Percentiles rank a stretch among this genome's conserved stretches.
phyloP scores from a whole-genome alignment of 2,888 invertebrate species.

The Drosophila peninsularis region DNA sequence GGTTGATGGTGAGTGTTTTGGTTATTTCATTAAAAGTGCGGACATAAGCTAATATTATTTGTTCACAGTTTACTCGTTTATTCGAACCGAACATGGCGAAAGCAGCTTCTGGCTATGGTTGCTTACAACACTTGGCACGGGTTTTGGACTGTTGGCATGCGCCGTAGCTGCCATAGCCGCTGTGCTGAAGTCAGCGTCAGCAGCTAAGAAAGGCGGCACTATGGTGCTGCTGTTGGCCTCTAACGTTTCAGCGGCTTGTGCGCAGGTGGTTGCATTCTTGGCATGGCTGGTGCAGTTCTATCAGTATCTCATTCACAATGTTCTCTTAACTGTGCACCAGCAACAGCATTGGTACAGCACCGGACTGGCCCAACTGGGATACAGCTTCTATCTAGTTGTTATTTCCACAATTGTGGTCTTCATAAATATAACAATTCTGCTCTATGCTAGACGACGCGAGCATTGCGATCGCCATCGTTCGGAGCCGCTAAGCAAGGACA shows the following conservation, averaged over 20 bases:
- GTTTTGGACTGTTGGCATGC: conserved; percentile 83
- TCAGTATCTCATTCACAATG: conserved; percentile 91
- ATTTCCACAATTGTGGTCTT: conserved; percentile 82
- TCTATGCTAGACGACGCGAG: conserved; percentile 81
- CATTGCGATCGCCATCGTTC: conserved; percentile 73
- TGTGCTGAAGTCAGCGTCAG: conserved; percentile 84
- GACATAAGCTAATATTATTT: background rate
- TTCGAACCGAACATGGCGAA: conserved; percentile 81
- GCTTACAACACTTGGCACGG: conserved; percentile 83
- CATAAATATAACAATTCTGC: conserved; percentile 80
- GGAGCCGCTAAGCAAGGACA: conserved; percentile 82
- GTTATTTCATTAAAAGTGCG: background rate
- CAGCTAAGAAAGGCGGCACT: conserved; percentile 82
- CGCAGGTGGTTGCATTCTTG: conserved; percentile 90
- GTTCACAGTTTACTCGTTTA: conserved; percentile 79
- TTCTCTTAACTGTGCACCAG: conserved; percentile 91
- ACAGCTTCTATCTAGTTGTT: conserved; percentile 90
- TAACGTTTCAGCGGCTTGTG: conserved; percentile 87
- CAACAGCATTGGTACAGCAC: conserved; percentile 93
- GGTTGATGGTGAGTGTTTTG: conserved; percentile 88
- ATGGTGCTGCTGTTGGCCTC: conserved; percentile 83
- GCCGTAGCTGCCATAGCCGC: conserved; percentile 84
- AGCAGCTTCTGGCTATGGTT: conserved; percentile 84
- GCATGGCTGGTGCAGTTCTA: conserved; percentile 95
- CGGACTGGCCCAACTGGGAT: conserved; percentile 92